phyloP scores from a whole-genome alignment of 2,113 vertebrate species.

The Gymnorhina tibicen region DNA sequence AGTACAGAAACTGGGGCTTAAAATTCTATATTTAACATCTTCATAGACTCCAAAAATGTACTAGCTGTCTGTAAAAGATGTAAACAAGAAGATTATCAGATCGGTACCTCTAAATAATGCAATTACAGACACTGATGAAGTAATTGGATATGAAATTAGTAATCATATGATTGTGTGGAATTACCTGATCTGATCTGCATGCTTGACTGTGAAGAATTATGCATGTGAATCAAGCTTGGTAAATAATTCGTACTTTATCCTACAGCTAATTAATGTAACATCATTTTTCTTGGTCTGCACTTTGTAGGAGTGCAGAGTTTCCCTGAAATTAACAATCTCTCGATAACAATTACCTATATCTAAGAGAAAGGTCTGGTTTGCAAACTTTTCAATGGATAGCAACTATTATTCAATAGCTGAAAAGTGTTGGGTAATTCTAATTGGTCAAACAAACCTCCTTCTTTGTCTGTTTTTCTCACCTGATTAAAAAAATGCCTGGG shows the following conservation, averaged over 20 bases:
- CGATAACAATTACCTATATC: background rate
- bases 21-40: background rate
- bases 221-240: background rate
- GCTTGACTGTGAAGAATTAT: background rate
- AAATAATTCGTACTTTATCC: background rate
- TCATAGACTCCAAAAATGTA: background rate
- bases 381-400: background rate
- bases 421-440: background rate
- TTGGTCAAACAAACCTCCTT: background rate
- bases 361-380: background rate
- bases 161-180: background rate
- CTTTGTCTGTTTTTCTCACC: background rate
- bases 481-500: background rate
- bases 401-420: background rate
- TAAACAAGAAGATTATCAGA: background rate
- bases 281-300: background rate
- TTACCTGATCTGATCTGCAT: constrained; percentile 1
- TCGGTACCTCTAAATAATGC: background rate
- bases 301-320: background rate
- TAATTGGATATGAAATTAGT: constrained; percentile 5
- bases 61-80: background rate
- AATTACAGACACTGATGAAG: background rate
- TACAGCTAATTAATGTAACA: background rate
- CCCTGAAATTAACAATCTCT: background rate
- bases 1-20: background rate